These are phyloP conservation scores for Hemistola chrysoprasaria DNA, from an alignment of 2,888 invertebrate genomes.

Conservation along the genomic window DNA sequence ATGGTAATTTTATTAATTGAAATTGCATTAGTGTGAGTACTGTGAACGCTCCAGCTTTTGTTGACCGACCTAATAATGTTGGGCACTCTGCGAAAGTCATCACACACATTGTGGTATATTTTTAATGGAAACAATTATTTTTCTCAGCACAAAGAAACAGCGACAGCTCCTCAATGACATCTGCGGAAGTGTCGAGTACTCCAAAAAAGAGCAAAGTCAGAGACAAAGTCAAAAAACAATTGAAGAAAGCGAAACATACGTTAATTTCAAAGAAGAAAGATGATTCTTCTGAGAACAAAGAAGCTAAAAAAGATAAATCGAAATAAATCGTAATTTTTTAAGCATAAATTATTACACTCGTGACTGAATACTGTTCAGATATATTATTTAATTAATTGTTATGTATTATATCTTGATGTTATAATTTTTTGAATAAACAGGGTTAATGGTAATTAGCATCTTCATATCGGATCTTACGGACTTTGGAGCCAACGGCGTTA, in stretches of 20 bases:
- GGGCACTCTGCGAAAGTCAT: no score
- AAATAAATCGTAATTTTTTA: slow-evolving; percentile 40
- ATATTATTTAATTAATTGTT: slow-evolving; percentile 1
- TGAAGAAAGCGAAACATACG: slow-evolving; percentile 73
- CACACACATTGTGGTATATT: no score
- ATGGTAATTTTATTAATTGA: no score
- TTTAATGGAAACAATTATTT: slow-evolving; percentile 1
- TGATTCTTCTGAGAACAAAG: slow-evolving; percentile 50
- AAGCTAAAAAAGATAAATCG: slow-evolving; percentile 36
- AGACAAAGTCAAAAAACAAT: slow-evolving; percentile 74
- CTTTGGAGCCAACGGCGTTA: no score
- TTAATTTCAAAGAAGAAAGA: slow-evolving; percentile 72
- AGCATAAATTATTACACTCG: background rate
- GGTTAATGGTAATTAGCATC: no score
- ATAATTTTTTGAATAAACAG: no score
- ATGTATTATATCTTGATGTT: no score
- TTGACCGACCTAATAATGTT: no score
- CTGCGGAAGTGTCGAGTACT: slow-evolving; percentile 55
- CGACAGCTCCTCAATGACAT: slow-evolving; percentile 67
- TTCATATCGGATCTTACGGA: no score
- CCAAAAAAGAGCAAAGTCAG: slow-evolving; percentile 75
- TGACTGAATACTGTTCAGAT: slow-evolving; percentile 4
- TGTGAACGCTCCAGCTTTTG: no score
- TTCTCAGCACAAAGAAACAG: slow-evolving; percentile 74
- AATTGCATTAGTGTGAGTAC: no score